Percentiles rank a stretch among this genome's conserved stretches.
phyloP scores from a whole-genome alignment of 2,797 vertebrate species.

The Coccyzus lansbergi region DNA sequence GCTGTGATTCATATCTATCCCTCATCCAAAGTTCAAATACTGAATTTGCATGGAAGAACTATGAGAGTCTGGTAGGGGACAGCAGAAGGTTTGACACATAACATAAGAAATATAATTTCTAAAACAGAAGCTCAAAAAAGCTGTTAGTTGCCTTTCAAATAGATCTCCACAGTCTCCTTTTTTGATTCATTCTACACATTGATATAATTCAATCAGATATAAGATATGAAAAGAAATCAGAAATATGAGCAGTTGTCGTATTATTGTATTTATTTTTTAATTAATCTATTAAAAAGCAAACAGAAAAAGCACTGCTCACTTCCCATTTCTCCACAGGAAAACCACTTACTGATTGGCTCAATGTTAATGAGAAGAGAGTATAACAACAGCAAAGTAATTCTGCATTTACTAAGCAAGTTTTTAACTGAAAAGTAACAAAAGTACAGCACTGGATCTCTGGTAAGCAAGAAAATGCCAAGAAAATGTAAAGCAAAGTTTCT shows the following conservation, averaged over 20 bases:
- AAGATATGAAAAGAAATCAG: background rate
- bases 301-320: background rate
- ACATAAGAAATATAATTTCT: background rate
- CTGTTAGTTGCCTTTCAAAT: background rate
- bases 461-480: background rate
- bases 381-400: background rate
- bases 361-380: background rate
- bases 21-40: background rate
- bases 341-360: background rate
- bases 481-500: background rate
- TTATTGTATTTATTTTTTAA: background rate
- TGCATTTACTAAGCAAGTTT: background rate
- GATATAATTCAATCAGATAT: background rate
- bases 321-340: background rate
- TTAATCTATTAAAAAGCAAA: background rate
- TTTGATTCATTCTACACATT: background rate
- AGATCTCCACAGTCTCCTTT: background rate
- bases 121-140: background rate
- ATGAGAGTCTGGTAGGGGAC: background rate
- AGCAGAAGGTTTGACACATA: background rate
- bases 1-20: background rate
- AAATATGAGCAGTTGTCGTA: background rate
- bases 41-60: background rate
- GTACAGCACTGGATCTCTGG: background rate
- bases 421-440: background rate